These are phyloP conservation scores for Hormiphora californensis DNA, from an alignment of 37 sponge, comb jelly and placozoan species.

Conservation along the genomic window DNA sequence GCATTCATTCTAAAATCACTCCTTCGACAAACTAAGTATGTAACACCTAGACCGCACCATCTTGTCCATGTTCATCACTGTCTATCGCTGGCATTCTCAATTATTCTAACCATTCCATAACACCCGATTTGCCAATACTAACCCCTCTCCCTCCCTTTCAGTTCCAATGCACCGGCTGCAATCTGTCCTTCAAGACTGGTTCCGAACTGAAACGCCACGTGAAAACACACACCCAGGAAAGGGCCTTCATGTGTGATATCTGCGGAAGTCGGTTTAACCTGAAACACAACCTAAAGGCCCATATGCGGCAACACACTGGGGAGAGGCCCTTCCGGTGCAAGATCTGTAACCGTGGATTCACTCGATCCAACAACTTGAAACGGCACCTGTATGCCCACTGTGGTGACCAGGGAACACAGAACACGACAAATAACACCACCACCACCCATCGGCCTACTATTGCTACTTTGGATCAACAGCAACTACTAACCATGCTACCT, in stretches of 20 bases:
- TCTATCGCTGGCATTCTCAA: no score
- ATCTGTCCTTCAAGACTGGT: constrained; percentile 26
- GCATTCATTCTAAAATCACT: no score
- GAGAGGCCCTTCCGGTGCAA: constrained; percentile 46
- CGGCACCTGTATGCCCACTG: background rate
- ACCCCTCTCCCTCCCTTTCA: background rate
- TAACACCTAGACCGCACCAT: no score
- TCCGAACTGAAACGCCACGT: constrained; percentile 44
- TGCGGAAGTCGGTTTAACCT: constrained; percentile 39
- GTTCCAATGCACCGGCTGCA: constrained; percentile 23
- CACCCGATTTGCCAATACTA: background rate
- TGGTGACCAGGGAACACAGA: background rate
- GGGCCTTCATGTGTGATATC: constrained; percentile 32
- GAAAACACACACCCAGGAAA: constrained; percentile 18
- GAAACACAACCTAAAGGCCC: constrained; percentile 35
- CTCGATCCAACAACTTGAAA: constrained; percentile 40
- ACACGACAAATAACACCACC: background rate
- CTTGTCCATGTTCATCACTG: no score
- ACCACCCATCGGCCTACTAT: background rate
- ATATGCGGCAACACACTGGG: constrained; percentile 26
- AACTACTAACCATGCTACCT: background rate
- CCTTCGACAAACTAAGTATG: no score
- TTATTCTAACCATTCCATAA: background rate
- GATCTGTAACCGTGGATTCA: constrained; percentile 31
- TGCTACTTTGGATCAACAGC: no score